Base-by-base conservation (phyloP, 2,797 vertebrate species). In the Harpagifer antarcticus region DNA sequence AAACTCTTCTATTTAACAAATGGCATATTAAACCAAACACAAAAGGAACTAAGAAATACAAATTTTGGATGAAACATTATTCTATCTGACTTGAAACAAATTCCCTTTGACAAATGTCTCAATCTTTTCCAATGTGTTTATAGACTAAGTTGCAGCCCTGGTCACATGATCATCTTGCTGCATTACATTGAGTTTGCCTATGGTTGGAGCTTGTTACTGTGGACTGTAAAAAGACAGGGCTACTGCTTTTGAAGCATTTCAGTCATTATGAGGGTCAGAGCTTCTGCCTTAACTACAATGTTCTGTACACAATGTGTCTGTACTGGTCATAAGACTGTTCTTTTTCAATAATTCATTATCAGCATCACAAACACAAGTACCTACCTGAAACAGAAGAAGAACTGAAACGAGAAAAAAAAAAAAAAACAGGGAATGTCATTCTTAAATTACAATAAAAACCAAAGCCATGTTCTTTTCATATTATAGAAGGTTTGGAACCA, bases 381-480 rank as follows among this genome's bases (percentile, higher is more conserved):
- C 44, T 78, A 76, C 52, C 31, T 66, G 42, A 70, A 71, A 68
- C 56, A 83, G 42, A 67, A 83, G 42, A 67, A 27, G 16, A 61
- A 75, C 60, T 82, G n/a, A 65, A 73, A 54, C 74, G 23, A 63
- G 76, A 69, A 70, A 69, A 50, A 37, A 69, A 70, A 69, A 50
- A 37, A 61, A 78, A 12, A 60, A 67, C 78, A 77, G 40, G 42
- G 80, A 67, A 73, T 59, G 64, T 76, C 56, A 60, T 23, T 72
- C 54, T 82, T 37, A 33, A 71, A 49, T 79, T 68, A 79, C 64
- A 85, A 72, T 63, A 74, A 58, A 69, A 76, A 73, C 54, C 47
- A 81, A 48, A 61, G 62, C 59, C 59, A 27, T 52, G 55, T 69
- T 83, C 60, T 76, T 53, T 76, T 73, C 14, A 68, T 48, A 60